Evolutionary conservation across 2,888 invertebrate genomes (phyloP).

Genomic region (Acrobasis repandana): DNA sequence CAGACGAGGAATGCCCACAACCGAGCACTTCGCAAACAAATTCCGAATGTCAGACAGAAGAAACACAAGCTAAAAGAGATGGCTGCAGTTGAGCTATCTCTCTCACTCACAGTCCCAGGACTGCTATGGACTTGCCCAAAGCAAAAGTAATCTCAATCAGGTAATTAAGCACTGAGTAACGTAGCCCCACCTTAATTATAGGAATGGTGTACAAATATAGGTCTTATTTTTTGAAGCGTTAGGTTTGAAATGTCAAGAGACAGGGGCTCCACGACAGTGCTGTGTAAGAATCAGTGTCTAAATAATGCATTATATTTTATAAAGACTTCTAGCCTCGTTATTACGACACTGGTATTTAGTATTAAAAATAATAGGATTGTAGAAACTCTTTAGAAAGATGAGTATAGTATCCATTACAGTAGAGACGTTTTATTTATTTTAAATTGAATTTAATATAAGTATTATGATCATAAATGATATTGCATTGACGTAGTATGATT

Average conservation of each 20-base stretch:
- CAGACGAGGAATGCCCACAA: conserved; percentile 61
- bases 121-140: conserved; percentile 70
- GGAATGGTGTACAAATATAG: conserved; percentile 56
- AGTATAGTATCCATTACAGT: neutral
- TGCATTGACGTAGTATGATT: conserved; percentile 10
- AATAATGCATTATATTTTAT: conserved; percentile 2
- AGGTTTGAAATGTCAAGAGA: conserved; percentile 15
- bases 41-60: conserved; percentile 40
- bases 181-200: conserved; percentile 53
- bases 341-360: neutral
- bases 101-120: conserved; percentile 50
- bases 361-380: too few species aligned
- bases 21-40: conserved; percentile 61
- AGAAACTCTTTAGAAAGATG: neutral
- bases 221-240: conserved; percentile 36
- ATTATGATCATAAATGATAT: conserved; percentile 6
- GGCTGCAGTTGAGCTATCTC: conserved; percentile 71
- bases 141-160: conserved; percentile 76
- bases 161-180: conserved; percentile 66
- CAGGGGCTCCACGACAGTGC: neutral
- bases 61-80: conserved; percentile 52
- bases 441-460: neutral
- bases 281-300: neutral
- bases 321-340: neutral
- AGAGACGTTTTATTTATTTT: neutral